Base-by-base conservation (phyloP, 2,113 vertebrate genomes). In the Spea bombifrons region DNA sequence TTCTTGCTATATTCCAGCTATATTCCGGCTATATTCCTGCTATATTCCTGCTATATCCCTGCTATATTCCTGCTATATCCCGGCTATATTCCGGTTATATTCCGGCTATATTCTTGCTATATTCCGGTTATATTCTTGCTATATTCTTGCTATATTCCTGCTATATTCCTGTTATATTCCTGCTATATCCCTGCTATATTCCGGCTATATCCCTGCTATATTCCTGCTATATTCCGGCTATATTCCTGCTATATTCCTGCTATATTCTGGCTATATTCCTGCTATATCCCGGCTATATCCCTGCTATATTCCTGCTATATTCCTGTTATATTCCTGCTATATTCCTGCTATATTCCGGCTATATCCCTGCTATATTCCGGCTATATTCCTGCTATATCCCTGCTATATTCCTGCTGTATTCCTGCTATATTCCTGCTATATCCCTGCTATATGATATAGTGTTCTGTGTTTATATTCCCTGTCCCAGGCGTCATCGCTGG, bases 401-500 rank as follows among this genome's bases (percentile, higher is more conserved):
- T 4, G 5, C 16, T n/a, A 12, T 15, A 15, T 4, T n/a, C 57
- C 6, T 5, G 16, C 57, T n/a, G n/a, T n/a, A 61, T 13, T 30
- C 30, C 30, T 30, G 30, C 30, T 30, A 30, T 30, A 30, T 30
- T 30, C 30, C 30, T 30, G 30, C 30, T 30, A 30, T 30, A 30
- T 30, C 2, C 30, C 30, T 30, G 30, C 30, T 30, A 30, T 30
- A 30, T 30, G 30, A 1, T 30, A 30, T 30, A 67, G 16, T 67
- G 66, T 4, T 6, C 16, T 10, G 30, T 45, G 44, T 43, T 5
- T 67, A 43, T 67, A n/a, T 72, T 10, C 30, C 13, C 10, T 43
- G 16, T 15, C 49, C 49, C 70, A 72, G 70, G 70, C 55, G 12
- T 50, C 70, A 8, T 4, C 70, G 8, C 49, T 72, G 70, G 16